A percentile compares a stretch with the other conserved stretches of the same genome.
These are phyloP conservation scores for Probosciger aterrimus DNA, from an alignment of 2,113 vertebrate genomes.

Conservation along the genomic window DNA sequence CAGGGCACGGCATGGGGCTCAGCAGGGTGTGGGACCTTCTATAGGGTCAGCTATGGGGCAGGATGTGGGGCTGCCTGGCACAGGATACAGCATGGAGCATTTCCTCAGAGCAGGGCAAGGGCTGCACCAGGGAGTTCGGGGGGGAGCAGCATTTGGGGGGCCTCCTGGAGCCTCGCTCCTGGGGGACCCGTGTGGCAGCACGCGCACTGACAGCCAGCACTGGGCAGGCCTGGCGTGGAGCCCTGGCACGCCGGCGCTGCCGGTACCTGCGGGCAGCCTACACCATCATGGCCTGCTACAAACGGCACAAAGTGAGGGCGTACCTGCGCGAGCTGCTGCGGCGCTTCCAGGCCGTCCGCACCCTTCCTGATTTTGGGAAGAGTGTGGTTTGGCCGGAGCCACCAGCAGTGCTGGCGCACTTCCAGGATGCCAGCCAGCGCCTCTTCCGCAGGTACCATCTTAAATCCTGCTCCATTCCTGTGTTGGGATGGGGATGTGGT, in stretches of 20 bases:
- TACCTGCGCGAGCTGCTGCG: conserved; percentile 84
- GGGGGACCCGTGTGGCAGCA: fast-evolving
- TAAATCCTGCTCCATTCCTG: not conserved
- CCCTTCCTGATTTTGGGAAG: conserved; percentile 81
- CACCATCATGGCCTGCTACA: conserved; percentile 86
- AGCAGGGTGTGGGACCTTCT: too few relatives aligned
- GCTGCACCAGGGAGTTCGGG: not conserved
- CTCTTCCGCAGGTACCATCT: conserved; percentile 81
- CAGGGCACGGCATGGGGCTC: not conserved
- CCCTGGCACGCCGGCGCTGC: conserved; percentile 82
- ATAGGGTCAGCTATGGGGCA: not conserved
- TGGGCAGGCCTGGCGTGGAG: conserved; percentile 86
- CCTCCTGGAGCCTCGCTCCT: fast-evolving
- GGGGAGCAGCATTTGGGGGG: not conserved
- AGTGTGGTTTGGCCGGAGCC: conserved; percentile 82
- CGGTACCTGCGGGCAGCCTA: conserved; percentile 80
- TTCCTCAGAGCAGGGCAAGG: not conserved
- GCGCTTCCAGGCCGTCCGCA: conserved; percentile 78
- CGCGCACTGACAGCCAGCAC: fast-evolving
- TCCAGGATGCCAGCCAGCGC: conserved; percentile 79
- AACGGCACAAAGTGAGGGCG: conserved; percentile 85
- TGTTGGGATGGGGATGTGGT: not conserved
- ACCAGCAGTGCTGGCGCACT: conserved; percentile 75
- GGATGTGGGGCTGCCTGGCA: not conserved
- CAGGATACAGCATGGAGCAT: fast-evolving